These are phyloP conservation scores for Sinocyclocheilus grahami DNA, from an alignment of 2,113 vertebrate species.

Conservation along the genomic window DNA sequence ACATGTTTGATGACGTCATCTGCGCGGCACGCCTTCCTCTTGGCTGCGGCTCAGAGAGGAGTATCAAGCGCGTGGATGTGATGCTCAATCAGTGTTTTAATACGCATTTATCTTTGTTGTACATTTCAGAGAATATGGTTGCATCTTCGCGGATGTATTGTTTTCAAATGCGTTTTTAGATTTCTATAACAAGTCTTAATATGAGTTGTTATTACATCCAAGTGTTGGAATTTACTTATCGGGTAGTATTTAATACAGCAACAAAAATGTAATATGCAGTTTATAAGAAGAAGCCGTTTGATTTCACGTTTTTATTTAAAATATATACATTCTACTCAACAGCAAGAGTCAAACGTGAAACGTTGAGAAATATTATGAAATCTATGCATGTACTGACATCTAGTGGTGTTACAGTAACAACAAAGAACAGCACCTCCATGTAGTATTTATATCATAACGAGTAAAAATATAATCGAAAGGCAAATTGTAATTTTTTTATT, in stretches of 20 bases:
- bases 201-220: no score
- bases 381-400: conserved; percentile 33
- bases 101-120: background rate
- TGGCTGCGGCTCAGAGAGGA: background rate
- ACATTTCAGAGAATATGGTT: background rate
- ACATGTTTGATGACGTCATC: conserved; percentile 39
- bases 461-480: no score
- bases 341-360: background rate
- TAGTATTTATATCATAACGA: background rate
- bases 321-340: background rate
- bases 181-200: background rate
- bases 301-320: background rate
- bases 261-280: background rate
- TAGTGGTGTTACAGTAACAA: conserved; percentile 19
- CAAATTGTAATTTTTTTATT: no score
- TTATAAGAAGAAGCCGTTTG: background rate
- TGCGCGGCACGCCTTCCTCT: conserved; percentile 19
- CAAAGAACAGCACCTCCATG: background rate
- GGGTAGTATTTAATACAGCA: background rate
- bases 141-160: background rate
- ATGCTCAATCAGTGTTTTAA: no score
- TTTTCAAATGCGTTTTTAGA: conserved; percentile 3
- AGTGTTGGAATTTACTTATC: no score
- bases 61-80: background rate
- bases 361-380: background rate